Evolutionary conservation across 2,888 invertebrate species (phyloP).

Genomic region (Eulithis testata): DNA sequence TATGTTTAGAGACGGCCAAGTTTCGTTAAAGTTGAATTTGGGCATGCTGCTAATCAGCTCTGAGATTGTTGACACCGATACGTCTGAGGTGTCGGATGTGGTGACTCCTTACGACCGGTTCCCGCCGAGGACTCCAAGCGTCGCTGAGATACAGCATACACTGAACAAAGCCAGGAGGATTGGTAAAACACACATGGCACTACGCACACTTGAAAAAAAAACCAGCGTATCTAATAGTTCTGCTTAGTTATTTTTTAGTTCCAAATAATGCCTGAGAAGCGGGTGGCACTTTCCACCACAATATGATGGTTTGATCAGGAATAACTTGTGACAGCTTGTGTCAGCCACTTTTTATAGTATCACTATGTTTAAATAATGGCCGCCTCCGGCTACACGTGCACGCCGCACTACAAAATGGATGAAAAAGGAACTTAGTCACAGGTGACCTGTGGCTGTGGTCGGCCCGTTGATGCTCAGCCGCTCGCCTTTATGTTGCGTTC

Average conservation of each 20-base stretch:
- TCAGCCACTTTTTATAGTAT: too few species aligned
- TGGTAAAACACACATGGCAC: slow-evolving; percentile 2
- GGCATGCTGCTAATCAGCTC: slow-evolving; percentile 70
- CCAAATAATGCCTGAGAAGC: too few species aligned
- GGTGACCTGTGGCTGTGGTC: too few species aligned
- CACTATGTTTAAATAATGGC: too few species aligned
- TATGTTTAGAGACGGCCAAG: slow-evolving; percentile 50
- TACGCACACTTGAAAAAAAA: slow-evolving; percentile 1
- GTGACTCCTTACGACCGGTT: slow-evolving; percentile 50
- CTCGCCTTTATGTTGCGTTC: too few species aligned
- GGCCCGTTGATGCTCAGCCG: too few species aligned
- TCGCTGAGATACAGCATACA: slow-evolving; percentile 45
- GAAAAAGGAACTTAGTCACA: too few species aligned
- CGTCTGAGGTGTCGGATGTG: slow-evolving; percentile 48
- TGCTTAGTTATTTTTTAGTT: slow-evolving; percentile 1
- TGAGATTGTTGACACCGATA: slow-evolving; percentile 64
- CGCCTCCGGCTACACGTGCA: too few species aligned
- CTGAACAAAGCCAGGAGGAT: slow-evolving; percentile 37
- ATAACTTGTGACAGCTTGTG: too few species aligned
- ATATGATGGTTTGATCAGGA: too few species aligned
- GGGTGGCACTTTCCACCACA: too few species aligned
- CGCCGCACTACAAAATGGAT: too few species aligned
- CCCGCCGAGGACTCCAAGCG: slow-evolving; percentile 45
- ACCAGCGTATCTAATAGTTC: background rate
- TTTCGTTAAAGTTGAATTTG: slow-evolving; percentile 54